phyloP scores from a whole-genome alignment of 2,888 invertebrate genomes.

The Drosophila nr. perissopoda region DNA sequence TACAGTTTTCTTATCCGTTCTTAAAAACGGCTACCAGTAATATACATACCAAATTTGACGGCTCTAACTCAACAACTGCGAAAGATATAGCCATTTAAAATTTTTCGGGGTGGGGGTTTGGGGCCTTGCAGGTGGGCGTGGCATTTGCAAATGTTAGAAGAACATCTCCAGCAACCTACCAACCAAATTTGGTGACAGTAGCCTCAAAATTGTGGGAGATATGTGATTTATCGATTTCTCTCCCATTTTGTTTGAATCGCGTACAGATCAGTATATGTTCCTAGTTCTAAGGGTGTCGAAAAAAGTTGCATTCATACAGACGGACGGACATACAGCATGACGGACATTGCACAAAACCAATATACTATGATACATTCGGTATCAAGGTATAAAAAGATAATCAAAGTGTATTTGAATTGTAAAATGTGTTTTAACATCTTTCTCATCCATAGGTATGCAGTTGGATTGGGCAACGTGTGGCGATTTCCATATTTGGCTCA shows the following conservation, averaged over 20 bases:
- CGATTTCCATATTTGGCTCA: constrained; percentile 97
- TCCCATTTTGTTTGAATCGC: not conserved
- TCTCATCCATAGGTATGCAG: constrained; percentile 88
- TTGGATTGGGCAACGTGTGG: constrained; percentile 98
- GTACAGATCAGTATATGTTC: not conserved
- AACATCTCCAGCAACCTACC: too few species aligned
- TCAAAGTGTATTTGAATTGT: not conserved
- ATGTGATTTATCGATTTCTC: too few species aligned
- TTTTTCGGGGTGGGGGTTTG: too few species aligned
- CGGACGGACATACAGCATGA: not conserved
- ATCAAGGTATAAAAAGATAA: not conserved
- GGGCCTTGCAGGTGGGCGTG: too few species aligned
- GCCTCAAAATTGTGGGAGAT: too few species aligned
- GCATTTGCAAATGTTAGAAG: too few species aligned
- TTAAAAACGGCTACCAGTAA: too few species aligned
- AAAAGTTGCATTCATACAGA: not conserved
- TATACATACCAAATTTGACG: too few species aligned
- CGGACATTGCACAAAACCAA: not conserved
- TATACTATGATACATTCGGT: not conserved
- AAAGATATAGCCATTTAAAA: too few species aligned
- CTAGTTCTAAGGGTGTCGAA: not conserved
- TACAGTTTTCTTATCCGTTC: too few species aligned
- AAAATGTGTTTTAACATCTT: not conserved
- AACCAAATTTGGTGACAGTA: too few species aligned
- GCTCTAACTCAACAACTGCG: too few species aligned